Evolutionary conservation across 2,113 vertebrate genomes (phyloP), one percentile per base, ranked within the genome.

Genomic region (Sphyrna mokarran): DNA sequence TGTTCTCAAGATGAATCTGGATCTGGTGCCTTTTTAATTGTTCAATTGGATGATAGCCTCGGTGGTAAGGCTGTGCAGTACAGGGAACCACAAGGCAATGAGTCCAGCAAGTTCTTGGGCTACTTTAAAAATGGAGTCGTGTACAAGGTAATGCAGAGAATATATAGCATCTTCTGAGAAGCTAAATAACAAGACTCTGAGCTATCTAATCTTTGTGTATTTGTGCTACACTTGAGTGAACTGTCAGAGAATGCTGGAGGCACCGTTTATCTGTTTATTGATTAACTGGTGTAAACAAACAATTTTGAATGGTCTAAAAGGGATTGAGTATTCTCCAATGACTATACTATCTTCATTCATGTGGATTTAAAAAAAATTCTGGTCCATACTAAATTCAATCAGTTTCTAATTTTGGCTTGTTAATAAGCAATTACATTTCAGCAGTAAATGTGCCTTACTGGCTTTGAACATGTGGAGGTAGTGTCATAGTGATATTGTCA

Each of bases 41-140:
- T 33, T 0, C 97, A 98, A 96, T 93, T 98, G 96, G 98, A 98
- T 40, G 96, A 97, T 22, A 96, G 29, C 96, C 80, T 98, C 95
- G 14, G 11, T 0, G 97, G 97, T 1, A 13, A 23, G 1, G 94
- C 97, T 3, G 95, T 94, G 54, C 98, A 98, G 95, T 97, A 95
- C 95, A 96, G 96, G 0, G 98, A 98, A 96, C 96, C 96, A 83
- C 97, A 98, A 96, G 93, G 96, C 93, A 48, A 96, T 0, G 98
- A 98, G 96, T 98, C 98, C 0, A 0, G 48, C n/a, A 87, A n/a
- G 54, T 98, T 98, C 95, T 58, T 96, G 18, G 54, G 96, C 29
- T 97, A 97, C 96, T 98, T 98, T 96, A 97, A 96, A 95, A 93
- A 96, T n/a, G 97, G 97, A 37, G 76, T 98, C 33, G 97, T 96